Evolutionary conservation across 2,797 vertebrate genomes (phyloP), one percentile per base, ranked within the genome.

Genomic region (Muraenolepis orangiensis): DNA sequence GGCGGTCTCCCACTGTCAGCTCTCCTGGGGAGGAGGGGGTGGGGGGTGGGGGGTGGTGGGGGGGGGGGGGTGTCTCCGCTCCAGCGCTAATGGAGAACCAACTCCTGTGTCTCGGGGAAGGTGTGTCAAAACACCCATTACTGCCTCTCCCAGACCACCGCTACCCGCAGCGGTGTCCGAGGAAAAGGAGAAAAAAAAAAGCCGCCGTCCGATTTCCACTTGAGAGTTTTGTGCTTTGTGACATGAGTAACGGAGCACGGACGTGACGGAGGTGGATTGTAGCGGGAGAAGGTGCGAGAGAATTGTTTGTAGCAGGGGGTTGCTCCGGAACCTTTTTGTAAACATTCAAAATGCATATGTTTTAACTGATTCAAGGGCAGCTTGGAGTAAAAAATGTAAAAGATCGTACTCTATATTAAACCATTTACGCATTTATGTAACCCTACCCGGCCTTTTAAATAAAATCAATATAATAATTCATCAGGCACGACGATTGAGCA

Each of bases 1-100:
- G 79, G 78, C 72, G 72, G 32, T 82, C 83, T 74, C 78, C 32
- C n/a, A 61, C 81, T 78, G 80, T 80, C 81, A 83, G 81, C 74
- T 81, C 73, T 83, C 80, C 79, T 18, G 51, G 4, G 57, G 57
- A 14, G 57, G 57, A 14, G 23, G 18, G 81, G 76, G 32, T 3
- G 20, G 51, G n/a, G 20, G n/a, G 57, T 23, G 23, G 51, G 20
- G 51, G n/a, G 38, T 2, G 38, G 38, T 4, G 38, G 2, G 38
- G 38, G 5, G 38, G 6, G 4, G 38, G 38, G 32, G 32, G 32
- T 12, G 57, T 23, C 70, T 77, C 66, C 78, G 83, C 81, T 84
- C 75, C 69, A 66, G 75, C 72, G 76, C 82, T 90, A 85, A 88
- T 87, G 77, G 84, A 88, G 82, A n/a, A 86, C 76, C 81, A 85